Percentiles rank a stretch among this genome's conserved stretches.
Conservation (phyloP, 1,140 invertebrate species). For the Radopholus similis region DNA sequence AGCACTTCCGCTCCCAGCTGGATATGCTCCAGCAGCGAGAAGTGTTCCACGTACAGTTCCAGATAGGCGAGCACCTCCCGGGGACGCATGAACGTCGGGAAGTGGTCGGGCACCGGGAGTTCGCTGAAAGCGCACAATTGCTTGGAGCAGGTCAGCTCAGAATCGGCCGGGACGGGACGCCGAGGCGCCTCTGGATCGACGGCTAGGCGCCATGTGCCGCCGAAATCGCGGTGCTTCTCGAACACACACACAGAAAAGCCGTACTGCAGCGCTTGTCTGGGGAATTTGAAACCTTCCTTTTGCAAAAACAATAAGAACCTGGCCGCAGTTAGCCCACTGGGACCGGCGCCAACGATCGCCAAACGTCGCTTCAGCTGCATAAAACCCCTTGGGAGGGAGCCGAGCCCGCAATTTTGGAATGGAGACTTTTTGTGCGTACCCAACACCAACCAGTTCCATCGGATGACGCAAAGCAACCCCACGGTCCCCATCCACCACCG, state of each 20-base stretch:
- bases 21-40: background rate
- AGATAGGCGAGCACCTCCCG: slow-evolving; percentile 7
- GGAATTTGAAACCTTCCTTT: background rate
- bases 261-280: slow-evolving; percentile 17
- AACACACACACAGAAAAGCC: slow-evolving; percentile 5
- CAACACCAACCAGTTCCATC: too few relatives aligned
- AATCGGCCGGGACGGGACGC: background rate
- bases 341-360: slow-evolving; percentile 21
- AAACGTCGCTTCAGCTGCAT: too few relatives aligned
- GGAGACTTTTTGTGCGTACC: too few relatives aligned
- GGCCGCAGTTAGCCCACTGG: slow-evolving; percentile 15
- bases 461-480: too few relatives aligned
- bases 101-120: slow-evolving; percentile 10
- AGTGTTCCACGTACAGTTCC: background rate
- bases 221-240: slow-evolving; percentile 7
- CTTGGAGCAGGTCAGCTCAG: slow-evolving; percentile 9
- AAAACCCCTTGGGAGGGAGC: too few relatives aligned
- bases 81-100: slow-evolving; percentile 8
- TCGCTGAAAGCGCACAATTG: slow-evolving; percentile 16
- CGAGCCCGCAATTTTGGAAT: too few relatives aligned
- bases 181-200: slow-evolving; percentile 9
- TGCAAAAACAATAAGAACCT: slow-evolving; percentile 2
- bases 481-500: too few relatives aligned
- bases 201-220: slow-evolving; percentile 17
- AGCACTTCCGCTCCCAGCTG: slow-evolving; percentile 2